phyloP scores from a whole-genome alignment of 1,140 invertebrate species.

The Aphidius gifuensis region DNA sequence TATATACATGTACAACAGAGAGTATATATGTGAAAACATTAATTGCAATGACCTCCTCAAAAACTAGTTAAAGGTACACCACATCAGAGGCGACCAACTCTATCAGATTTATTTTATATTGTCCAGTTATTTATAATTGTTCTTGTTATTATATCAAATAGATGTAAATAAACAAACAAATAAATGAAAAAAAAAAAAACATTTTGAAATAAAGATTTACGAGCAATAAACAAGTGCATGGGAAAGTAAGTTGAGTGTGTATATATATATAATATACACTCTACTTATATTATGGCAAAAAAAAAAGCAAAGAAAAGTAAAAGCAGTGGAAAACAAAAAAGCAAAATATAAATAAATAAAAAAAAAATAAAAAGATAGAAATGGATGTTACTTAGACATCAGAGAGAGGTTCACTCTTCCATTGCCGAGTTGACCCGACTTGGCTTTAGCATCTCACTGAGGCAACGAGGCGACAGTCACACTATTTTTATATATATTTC shows the following conservation, averaged over 20 bases:
- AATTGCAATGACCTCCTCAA: constrained; percentile 56
- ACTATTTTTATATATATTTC: constrained; percentile 13
- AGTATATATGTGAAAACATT: constrained; percentile 49
- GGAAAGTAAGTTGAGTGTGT: constrained; percentile 34
- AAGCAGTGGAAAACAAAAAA: constrained; percentile 24
- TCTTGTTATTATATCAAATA: too few species aligned
- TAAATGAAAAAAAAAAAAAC: not conserved
- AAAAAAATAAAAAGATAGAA: constrained; percentile 27
- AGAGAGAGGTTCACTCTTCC: constrained; percentile 24
- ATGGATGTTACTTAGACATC: constrained; percentile 41
- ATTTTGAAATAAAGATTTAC: constrained; percentile 13
- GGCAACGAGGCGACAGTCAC: constrained; percentile 12
- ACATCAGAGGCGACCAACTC: not conserved
- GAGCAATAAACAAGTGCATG: constrained; percentile 8
- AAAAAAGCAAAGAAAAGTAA: constrained; percentile 38
- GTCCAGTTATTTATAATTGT: constrained; percentile 10
- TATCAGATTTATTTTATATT: constrained; percentile 48
- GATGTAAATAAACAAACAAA: too few species aligned
- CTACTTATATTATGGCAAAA: constrained; percentile 23
- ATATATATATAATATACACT: not conserved
- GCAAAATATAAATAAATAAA: constrained; percentile 20
- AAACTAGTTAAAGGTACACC: constrained; percentile 50
- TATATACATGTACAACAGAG: not conserved
- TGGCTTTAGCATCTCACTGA: constrained; percentile 13
- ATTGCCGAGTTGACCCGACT: not conserved